These are phyloP conservation scores for Eristalis intricaria DNA, from an alignment of 2,888 invertebrate species.

Conservation along the genomic window DNA sequence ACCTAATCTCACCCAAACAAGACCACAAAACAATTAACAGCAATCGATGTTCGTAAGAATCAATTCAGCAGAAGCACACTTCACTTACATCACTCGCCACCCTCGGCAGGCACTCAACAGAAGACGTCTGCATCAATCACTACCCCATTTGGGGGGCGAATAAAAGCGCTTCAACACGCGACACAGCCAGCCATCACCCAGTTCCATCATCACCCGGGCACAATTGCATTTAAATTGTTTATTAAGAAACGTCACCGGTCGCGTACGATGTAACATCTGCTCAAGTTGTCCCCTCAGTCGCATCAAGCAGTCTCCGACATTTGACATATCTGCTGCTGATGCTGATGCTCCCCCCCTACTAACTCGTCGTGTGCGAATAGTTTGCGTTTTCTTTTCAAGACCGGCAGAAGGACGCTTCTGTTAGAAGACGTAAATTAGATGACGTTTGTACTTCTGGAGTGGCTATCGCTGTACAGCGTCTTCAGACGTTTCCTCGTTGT, in stretches of 20 bases:
- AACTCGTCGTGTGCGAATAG: neutral
- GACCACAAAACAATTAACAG: conserved; percentile 53
- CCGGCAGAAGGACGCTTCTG: neutral
- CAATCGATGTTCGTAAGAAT: neutral
- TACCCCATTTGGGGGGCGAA: neutral
- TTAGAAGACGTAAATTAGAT: neutral
- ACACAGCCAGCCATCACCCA: conserved; percentile 31
- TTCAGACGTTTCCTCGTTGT: neutral
- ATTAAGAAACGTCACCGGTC: conserved; percentile 28
- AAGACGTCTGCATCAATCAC: conserved; percentile 5
- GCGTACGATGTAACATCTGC: conserved; percentile 20
- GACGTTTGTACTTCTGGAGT: neutral
- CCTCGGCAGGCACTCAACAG: too few species aligned
- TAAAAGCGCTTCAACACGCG: neutral
- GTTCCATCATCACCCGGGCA: neutral
- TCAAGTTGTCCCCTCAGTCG: conserved; percentile 2
- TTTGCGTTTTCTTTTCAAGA: neutral
- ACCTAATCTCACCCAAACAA: conserved; percentile 50
- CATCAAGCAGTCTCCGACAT: conserved; percentile 9
- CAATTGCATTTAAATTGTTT: conserved; percentile 46
- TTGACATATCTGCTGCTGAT: conserved; percentile 1
- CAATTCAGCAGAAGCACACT: too few species aligned
- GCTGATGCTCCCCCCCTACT: too few species aligned
- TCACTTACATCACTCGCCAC: too few species aligned
- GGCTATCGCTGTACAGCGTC: too few species aligned